Base-by-base conservation (phyloP, 2,113 vertebrate genomes). In the Tinamus guttatus region DNA sequence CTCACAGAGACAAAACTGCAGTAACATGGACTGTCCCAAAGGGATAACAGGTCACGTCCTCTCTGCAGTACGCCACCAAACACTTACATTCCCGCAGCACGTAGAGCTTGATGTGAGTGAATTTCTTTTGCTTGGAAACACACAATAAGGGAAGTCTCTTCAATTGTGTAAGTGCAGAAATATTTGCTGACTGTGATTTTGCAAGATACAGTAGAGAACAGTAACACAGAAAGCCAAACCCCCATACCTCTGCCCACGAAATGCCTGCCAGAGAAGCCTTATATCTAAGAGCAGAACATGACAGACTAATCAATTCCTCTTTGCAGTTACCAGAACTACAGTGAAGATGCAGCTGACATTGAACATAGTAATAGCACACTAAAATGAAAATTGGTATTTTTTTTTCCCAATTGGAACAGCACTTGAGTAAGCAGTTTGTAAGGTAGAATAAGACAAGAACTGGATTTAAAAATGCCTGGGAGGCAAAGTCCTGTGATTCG, bases 181-280 rank as follows among this genome's bases (percentile, higher is more conserved):
- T 45, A 22, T 10, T 51, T 70, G 25, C 8, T 45, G 47, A 49
- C 8, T 45, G 47, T 43, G 68, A 27, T 85, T 62, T 38, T 30
- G 27, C 9, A 47, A 38, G 69, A 20, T 14, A 69, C 2, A 19
- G 54, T 56, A 73, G 32, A 51, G 9, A 41, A 75, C 4, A 5
- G 9, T 65, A 25, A 68, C 5, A 2, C 27, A 49, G 74, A 81
- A 78, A 78, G 27, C 11, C 22, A 49, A 0, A 12, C 74, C 4
- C 49, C 2, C 5, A 65, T 21, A 8, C 11, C 45, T 18, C 6
- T 8, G n/a, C 32, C 76, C 43, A 11, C 0, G 0, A 71, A 41
- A 19, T 56, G 59, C 54, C 52, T 40, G 65, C n/a, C 1, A 1
- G 75, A 77, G 32, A 13, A 81, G 40, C 13, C 40, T 41, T 54